These are phyloP conservation scores for Dolomedes plantarius DNA, from an alignment of 2,888 invertebrate genomes.

Conservation along the genomic window DNA sequence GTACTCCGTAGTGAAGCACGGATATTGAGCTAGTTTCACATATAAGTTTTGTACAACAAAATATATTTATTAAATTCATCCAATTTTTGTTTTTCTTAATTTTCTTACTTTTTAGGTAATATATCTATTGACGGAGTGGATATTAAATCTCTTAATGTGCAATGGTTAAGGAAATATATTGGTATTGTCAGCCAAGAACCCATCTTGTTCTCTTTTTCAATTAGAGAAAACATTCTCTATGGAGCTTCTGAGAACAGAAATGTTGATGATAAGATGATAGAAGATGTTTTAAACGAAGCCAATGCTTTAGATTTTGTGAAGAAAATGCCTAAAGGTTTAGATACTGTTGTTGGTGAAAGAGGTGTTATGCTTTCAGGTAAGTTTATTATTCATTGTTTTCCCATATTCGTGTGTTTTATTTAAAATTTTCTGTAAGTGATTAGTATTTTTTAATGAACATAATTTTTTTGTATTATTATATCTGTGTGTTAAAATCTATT, in stretches of 20 bases:
- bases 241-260: conserved; percentile 80
- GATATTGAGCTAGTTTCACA: no score
- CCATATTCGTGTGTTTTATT: no score
- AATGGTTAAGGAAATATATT: conserved; percentile 89
- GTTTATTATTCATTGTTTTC: no score
- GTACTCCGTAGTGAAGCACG: no score
- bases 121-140: conserved; percentile 87
- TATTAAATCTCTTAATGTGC: conserved; percentile 85
- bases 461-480: not conserved
- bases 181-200: conserved; percentile 97
- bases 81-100: no score
- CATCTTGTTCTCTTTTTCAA: conserved; percentile 90
- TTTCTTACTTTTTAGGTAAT: conserved; percentile 80
- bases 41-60: no score
- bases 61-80: no score
- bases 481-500: no score
- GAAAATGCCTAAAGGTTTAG: conserved; percentile 82
- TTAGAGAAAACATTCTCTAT: conserved; percentile 93
- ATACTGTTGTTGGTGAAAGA: conserved; percentile 91
- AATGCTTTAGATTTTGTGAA: conserved; percentile 89
- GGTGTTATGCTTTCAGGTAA: conserved; percentile 90
- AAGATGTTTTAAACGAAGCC: conserved; percentile 85
- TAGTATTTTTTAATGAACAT: not conserved
- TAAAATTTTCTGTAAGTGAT: no score
- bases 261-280: conserved; percentile 80